Percentiles rank a stretch among this genome's conserved stretches.
Evolutionary conservation across 2,113 vertebrate species (phyloP).

Genomic region (Cryptoleucopteryx plumbea): DNA sequence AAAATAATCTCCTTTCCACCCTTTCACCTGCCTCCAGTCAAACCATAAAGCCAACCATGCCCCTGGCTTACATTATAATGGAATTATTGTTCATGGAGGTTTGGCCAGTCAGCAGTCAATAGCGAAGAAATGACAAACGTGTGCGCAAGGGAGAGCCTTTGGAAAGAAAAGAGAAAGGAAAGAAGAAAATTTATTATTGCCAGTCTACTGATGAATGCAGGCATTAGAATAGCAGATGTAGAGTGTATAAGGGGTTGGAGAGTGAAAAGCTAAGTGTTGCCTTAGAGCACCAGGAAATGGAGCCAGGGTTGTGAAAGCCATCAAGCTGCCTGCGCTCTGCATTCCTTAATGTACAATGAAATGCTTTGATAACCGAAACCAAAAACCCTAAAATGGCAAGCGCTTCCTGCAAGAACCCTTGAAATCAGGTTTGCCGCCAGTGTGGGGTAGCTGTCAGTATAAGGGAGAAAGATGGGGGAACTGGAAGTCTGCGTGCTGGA

Average conservation of each 20-base stretch:
- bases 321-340: slow-evolving; percentile 56
- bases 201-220: slow-evolving; percentile 67
- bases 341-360: slow-evolving; percentile 64
- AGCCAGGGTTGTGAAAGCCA: slow-evolving; percentile 67
- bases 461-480: not conserved
- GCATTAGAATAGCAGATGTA: slow-evolving; percentile 77
- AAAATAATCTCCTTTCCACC: slow-evolving; percentile 56
- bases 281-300: slow-evolving; percentile 73
- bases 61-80: slow-evolving; percentile 40
- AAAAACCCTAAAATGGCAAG: slow-evolving; percentile 18
- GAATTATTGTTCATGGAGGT: not conserved
- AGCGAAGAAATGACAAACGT: slow-evolving; percentile 29
- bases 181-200: slow-evolving; percentile 71
- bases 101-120: slow-evolving; percentile 15
- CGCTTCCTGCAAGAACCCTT: slow-evolving; percentile 12
- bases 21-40: slow-evolving; percentile 59
- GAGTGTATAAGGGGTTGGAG: slow-evolving; percentile 35
- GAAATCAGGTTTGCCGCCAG: slow-evolving; percentile 29
- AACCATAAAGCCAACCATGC: slow-evolving; percentile 30
- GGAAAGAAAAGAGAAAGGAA: slow-evolving; percentile 33
- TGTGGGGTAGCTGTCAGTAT: not conserved
- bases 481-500: not conserved
- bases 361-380: slow-evolving; percentile 58
- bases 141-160: not conserved
- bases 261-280: slow-evolving; percentile 67